phyloP scores from a whole-genome alignment of 2,113 vertebrate species.

The Microtus pennsylvanicus region DNA sequence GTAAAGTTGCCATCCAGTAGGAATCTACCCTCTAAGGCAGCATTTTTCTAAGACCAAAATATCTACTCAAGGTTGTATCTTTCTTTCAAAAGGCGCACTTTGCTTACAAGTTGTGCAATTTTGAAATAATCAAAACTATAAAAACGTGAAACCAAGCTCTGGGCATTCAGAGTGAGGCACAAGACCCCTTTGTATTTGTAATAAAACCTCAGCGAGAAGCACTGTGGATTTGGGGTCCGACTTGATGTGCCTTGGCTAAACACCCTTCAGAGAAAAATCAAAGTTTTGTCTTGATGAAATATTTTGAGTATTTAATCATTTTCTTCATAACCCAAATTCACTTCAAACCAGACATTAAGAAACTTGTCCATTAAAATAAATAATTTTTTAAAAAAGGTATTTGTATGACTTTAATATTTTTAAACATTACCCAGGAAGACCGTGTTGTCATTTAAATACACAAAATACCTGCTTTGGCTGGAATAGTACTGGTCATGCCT shows the following conservation, averaged over 20 bases:
- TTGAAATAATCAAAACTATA: no score
- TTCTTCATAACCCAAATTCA: background rate
- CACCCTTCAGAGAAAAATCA: background rate
- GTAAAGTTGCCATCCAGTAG: no score
- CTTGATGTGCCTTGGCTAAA: background rate
- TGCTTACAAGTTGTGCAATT: no score
- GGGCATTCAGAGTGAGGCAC: background rate
- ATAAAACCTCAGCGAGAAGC: background rate
- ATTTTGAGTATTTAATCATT: background rate
- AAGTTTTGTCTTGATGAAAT: background rate
- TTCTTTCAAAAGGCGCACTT: no score
- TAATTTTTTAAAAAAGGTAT: background rate
- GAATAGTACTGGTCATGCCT: background rate
- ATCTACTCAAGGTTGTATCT: no score
- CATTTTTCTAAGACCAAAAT: no score
- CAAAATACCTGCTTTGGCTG: background rate
- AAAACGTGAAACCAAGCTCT: no score
- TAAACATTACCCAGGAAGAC: constrained; percentile 35
- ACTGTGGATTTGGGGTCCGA: background rate
- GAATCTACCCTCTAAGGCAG: no score
- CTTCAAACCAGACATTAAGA: background rate
- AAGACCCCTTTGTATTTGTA: background rate
- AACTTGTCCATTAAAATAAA: background rate
- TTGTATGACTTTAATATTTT: background rate
- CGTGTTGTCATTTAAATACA: background rate